Evolutionary conservation across 2,888 invertebrate species (phyloP).

Genomic region (Caenorhabditis sp.): DNA sequence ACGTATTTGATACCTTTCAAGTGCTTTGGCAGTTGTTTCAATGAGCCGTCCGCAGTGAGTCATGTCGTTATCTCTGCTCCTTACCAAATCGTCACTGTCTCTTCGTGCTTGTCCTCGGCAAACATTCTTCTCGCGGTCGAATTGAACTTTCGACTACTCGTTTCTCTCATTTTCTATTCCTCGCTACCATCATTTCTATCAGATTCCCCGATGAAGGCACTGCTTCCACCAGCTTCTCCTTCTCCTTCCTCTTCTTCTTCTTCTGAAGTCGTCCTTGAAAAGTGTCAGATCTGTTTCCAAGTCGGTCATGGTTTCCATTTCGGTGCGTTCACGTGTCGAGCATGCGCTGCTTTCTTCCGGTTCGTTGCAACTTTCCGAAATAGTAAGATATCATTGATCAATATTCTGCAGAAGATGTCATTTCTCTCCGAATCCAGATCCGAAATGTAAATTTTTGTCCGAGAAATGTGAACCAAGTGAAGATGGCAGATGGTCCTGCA

Average conservation of each 20-base stretch:
- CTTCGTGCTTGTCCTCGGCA: background rate
- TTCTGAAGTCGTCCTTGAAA: background rate
- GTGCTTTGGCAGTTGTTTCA: no score
- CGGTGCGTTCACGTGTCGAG: conserved; percentile 39
- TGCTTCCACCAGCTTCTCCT: no score
- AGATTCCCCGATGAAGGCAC: background rate
- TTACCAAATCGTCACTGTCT: background rate
- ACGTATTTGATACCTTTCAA: background rate
- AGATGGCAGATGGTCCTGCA: conserved; percentile 24
- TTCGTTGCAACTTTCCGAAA: background rate
- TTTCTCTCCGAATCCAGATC: background rate
- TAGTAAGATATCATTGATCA: background rate
- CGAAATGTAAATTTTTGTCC: background rate
- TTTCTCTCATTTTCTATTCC: conserved; percentile 1
- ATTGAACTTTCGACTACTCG: background rate
- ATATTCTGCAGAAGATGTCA: conserved; percentile 9
- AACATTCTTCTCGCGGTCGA: background rate
- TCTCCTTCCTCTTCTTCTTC: background rate
- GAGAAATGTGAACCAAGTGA: conserved; percentile 5
- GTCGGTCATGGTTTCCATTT: conserved; percentile 22
- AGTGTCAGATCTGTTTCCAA: conserved; percentile 24
- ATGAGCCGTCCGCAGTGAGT: no score
- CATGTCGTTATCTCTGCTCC: background rate
- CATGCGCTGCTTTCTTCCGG: conserved; percentile 39
- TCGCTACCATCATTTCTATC: background rate